Base-by-base conservation (phyloP, 2,888 invertebrate genomes). In the Penaeus monodon region DNA sequence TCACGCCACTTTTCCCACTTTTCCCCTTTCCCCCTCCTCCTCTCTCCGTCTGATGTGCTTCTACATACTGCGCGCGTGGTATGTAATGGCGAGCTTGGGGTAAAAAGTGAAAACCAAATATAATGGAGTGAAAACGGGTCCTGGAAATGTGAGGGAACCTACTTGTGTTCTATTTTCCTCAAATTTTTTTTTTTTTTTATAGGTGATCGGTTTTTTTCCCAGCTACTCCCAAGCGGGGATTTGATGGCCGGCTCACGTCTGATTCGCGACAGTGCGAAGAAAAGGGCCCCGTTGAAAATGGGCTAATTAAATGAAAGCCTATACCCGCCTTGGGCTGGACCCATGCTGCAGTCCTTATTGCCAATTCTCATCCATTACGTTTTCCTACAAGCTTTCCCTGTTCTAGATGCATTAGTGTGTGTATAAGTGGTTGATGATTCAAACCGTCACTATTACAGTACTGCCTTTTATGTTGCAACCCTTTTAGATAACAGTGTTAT, bases 201-300 rank as follows among this genome's bases (percentile, higher is more conserved):
- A 96, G 95, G 95, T 95, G 78, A 94, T 96, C 77, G 94, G 95
- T 91, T 96, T 98, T 92, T 95, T 91, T 66, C 92, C 93, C 22
- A 92, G 92, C 79, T 90, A 89, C 68, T 90, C 88, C 78, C 76
- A 80, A 66, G 85, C 85, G 88, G 22, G 85, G 83, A 24, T 81
- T 88, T 63, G 78, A 88, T 74, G 88, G 88, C 14, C 85, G n/a
- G 88, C 90, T 6, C 83, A 22, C 87, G 88, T 6, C 74, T 90
- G 49, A 70, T 90, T 49, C 49, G 63, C 88, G 88, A 22, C 88
- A 88, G 76, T 85, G 86, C 89, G 99, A 99, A 91, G 98, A 98
- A 68, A 96, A 96, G 90, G 94, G 95, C 4, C 93, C 94, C 64
- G 94, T 94, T 81, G 97, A 97, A 74, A 93, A 95, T 4, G 96